Conservation (phyloP, 2,113 vertebrate genomes). For the Thymallus thymallus region DNA sequence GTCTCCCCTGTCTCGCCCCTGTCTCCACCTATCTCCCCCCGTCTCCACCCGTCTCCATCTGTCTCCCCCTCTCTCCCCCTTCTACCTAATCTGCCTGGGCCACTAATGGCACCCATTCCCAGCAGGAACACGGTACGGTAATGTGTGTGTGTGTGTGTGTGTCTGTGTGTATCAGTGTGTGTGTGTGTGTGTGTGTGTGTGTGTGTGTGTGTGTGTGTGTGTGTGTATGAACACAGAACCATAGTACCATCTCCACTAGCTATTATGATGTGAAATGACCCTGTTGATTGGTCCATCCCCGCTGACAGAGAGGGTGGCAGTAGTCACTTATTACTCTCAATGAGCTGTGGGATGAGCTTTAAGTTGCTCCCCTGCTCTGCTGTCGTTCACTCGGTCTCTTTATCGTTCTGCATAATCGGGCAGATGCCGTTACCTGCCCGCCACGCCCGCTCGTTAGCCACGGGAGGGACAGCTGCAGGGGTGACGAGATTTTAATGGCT, state of each 20-base stretch:
- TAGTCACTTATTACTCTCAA: constrained; percentile 78
- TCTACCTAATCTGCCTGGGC: constrained; percentile 73
- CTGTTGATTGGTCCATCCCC: constrained; percentile 76
- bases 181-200: too few species aligned
- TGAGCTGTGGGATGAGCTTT: constrained; percentile 72
- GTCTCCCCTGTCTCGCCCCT: too few species aligned
- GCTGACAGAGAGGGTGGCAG: constrained; percentile 76
- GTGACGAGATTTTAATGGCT: constrained; percentile 71
- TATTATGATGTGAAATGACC: constrained; percentile 79
- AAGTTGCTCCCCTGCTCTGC: constrained; percentile 39
- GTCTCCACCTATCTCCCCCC: too few species aligned
- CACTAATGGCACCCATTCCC: constrained; percentile 72
- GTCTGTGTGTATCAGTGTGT: too few species aligned
- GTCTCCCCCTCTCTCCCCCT: neutral
- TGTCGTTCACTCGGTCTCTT: neutral
- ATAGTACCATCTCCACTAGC: constrained; percentile 56
- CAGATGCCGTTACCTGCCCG: neutral
- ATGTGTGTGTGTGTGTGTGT: too few species aligned
- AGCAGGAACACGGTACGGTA: neutral
- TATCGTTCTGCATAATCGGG: neutral
- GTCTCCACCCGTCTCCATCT: too few species aligned
- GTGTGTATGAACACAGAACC: too few species aligned
- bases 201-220: too few species aligned
- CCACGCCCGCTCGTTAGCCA: constrained; percentile 56
- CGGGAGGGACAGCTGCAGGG: constrained; percentile 57